Conservation (phyloP, 23 tunicate genomes). For the Trididemnum miniatum region DNA sequence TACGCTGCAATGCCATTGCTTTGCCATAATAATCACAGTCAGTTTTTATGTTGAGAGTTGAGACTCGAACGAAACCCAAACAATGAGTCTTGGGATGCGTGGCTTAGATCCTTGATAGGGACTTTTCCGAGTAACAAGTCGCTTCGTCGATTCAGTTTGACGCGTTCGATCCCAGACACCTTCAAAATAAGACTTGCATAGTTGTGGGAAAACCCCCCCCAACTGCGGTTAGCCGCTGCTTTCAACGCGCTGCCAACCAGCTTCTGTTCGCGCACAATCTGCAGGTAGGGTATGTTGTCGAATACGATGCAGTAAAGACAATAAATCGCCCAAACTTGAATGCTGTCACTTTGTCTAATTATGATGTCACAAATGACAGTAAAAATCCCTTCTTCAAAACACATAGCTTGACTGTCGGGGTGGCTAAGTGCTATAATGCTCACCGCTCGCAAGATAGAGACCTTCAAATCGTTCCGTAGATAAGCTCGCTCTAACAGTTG, state of each 20-base stretch:
- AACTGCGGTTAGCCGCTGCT: slow-evolving; percentile 18
- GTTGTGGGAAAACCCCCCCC: slow-evolving; percentile 55
- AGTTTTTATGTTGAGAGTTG: too few relatives aligned
- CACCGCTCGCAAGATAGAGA: slow-evolving; percentile 53
- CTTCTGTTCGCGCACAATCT: slow-evolving; percentile 21
- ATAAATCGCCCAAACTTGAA: slow-evolving; percentile 71
- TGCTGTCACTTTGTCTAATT: slow-evolving; percentile 18
- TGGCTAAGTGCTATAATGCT: slow-evolving; percentile 56
- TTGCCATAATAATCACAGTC: too few relatives aligned
- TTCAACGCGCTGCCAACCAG: not conserved
- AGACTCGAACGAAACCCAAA: too few relatives aligned
- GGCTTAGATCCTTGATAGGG: too few relatives aligned
- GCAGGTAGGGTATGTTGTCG: slow-evolving; percentile 69
- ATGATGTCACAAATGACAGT: slow-evolving; percentile 28
- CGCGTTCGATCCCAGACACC: slow-evolving; percentile 48
- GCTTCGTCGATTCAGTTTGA: not conserved
- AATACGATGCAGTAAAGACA: slow-evolving; percentile 65
- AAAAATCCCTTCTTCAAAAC: slow-evolving; percentile 53
- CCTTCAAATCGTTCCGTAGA: slow-evolving; percentile 45
- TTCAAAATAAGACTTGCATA: slow-evolving; percentile 58
- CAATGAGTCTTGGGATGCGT: too few relatives aligned
- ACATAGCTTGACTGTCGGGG: slow-evolving; percentile 59
- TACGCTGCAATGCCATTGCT: too few relatives aligned
- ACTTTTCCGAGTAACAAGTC: too few relatives aligned
- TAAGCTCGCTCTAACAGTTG: slow-evolving; percentile 42